Evolutionary conservation across 2,888 invertebrate species (phyloP).

Genomic region (Parnassius smintheus): DNA sequence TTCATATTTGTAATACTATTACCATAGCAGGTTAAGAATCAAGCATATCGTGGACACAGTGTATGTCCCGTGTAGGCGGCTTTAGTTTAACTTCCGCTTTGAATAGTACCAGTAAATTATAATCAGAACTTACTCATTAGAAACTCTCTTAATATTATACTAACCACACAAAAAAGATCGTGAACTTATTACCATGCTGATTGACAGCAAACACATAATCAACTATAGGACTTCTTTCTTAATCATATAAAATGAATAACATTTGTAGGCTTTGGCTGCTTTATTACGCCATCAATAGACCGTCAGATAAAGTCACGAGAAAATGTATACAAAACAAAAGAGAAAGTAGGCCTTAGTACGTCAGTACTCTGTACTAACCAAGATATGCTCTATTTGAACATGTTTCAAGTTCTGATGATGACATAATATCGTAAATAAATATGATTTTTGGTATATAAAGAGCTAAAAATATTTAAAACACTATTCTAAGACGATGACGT

Average conservation of each 20-base stretch:
- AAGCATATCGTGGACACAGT: slow-evolving; percentile 8
- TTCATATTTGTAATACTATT: neutral
- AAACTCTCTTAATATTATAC: too few relatives aligned
- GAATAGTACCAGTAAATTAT: slow-evolving; percentile 16
- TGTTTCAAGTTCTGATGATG: slow-evolving; percentile 1
- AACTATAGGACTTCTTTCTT: too few relatives aligned
- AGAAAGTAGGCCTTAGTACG: slow-evolving; percentile 28
- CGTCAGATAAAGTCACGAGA: slow-evolving; percentile 24
- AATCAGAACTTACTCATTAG: slow-evolving; percentile 6
- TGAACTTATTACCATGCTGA: too few relatives aligned
- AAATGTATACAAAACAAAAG: slow-evolving; percentile 27
- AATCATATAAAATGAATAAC: neutral
- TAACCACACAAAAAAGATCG: too few relatives aligned
- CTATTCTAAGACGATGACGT: too few relatives aligned
- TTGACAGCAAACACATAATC: too few relatives aligned
- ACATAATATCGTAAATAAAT: neutral
- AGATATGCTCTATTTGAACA: slow-evolving; percentile 11
- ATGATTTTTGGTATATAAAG: neutral
- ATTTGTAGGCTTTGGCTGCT: slow-evolving; percentile 1
- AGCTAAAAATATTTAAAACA: too few relatives aligned
- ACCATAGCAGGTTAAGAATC: slow-evolving; percentile 15
- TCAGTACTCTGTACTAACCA: neutral
- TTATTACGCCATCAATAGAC: slow-evolving; percentile 25
- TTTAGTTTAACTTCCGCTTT: slow-evolving; percentile 14
- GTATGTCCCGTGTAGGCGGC: slow-evolving; percentile 16